These are phyloP conservation scores for Trissolcus japonicus DNA, from an alignment of 2,888 invertebrate species.

Conservation along the genomic window DNA sequence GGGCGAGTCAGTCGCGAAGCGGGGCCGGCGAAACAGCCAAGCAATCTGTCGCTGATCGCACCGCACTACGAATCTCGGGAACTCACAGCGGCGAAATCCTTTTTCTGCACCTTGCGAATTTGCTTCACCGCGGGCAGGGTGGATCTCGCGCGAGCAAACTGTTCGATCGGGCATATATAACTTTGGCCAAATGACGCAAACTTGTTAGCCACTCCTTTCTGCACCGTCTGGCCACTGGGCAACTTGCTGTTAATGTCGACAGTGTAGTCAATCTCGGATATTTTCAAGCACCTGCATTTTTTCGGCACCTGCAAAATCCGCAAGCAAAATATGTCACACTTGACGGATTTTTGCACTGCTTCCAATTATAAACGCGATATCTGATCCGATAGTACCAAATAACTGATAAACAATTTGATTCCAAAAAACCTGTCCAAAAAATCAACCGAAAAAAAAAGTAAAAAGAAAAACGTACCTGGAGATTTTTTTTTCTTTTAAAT, in stretches of 20 bases:
- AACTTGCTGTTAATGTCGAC: constrained; percentile 22
- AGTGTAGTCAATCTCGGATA: constrained; percentile 30
- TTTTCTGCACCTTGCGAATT: constrained; percentile 50
- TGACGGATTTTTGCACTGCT: constrained; percentile 12
- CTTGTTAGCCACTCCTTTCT: constrained; percentile 1
- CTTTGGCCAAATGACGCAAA: constrained; percentile 41
- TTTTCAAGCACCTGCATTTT: constrained; percentile 42
- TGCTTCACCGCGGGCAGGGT: constrained; percentile 22
- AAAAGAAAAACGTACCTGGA: no score
- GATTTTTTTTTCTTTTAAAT: no score
- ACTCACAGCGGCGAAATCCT: constrained; percentile 39
- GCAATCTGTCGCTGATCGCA: constrained; percentile 49
- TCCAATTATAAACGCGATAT: neutral
- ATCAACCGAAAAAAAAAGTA: neutral
- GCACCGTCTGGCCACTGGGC: constrained; percentile 1
- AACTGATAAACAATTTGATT: neutral
- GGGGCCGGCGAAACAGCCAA: constrained; percentile 33
- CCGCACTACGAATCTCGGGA: constrained; percentile 42
- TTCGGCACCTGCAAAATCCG: constrained; percentile 39
- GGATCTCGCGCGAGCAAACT: constrained; percentile 41
- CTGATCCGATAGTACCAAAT: neutral
- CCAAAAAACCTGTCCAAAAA: neutral
- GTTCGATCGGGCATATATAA: constrained; percentile 41
- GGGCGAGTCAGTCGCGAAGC: constrained; percentile 53
- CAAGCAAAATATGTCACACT: constrained; percentile 26